Conservation (phyloP, 2,113 vertebrate species). For the Amazona vittata region DNA sequence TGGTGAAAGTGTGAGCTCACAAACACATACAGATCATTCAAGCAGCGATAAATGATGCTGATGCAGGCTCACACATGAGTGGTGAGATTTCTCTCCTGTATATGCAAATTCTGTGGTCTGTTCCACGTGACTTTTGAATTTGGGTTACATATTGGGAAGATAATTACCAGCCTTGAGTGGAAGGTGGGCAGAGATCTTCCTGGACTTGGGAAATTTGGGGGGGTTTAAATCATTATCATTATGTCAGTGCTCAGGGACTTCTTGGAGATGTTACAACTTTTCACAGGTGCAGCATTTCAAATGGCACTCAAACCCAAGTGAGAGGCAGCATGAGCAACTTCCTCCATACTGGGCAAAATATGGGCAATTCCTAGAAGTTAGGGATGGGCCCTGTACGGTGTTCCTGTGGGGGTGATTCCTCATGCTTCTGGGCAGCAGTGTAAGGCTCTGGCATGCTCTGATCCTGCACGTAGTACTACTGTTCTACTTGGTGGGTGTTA, state of each 20-base stretch:
- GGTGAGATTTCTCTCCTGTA: background rate
- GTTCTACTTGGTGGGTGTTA: background rate
- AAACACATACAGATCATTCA: fast-evolving
- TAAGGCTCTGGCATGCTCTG: background rate
- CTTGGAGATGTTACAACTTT: background rate
- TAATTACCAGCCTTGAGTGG: background rate
- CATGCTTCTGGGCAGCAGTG: background rate
- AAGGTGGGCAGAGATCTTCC: background rate
- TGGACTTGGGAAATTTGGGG: background rate
- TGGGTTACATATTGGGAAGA: background rate
- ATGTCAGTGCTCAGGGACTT: background rate
- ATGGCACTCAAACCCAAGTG: background rate
- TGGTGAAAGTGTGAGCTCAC: background rate
- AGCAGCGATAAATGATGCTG: fast-evolving
- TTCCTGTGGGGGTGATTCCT: background rate
- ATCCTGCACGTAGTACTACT: background rate
- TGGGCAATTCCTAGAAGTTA: background rate
- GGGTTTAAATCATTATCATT: background rate
- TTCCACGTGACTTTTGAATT: background rate
- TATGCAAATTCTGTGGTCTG: background rate
- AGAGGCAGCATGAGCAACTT: background rate
- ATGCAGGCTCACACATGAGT: background rate
- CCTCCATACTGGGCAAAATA: background rate
- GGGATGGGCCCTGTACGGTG: background rate
- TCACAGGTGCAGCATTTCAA: background rate